Evolutionary conservation across 2,797 vertebrate genomes (phyloP), one percentile per base, ranked within the genome.

Genomic region (Tolypeutes matacus): DNA sequence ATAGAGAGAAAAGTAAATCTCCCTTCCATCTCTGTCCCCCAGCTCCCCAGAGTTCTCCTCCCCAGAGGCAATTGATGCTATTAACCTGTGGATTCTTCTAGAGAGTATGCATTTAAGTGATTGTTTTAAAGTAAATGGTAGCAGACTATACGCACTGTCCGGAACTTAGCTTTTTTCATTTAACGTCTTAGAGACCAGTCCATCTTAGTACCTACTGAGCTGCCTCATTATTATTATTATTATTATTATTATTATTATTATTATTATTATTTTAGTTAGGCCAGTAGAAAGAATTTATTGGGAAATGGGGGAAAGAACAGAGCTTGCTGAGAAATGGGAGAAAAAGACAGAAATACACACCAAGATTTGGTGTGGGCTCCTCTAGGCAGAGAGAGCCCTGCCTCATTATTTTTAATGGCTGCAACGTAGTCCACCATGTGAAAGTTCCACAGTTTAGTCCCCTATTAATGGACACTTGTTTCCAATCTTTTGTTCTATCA

Each of bases 401-500:
- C 51, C 42, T 88, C 73, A 86, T 91, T 76, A 58, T 25, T 65
- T 81, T 91, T 51, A 60, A 39, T 85, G 18, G 25, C 39, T 86
- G 49, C n/a, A 34, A 75, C n/a, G 39, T 39, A 65, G 53, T 69
- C n/a, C 69, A 77, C 34, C 86, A n/a, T 49, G 82, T 64, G 13
- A 90, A 92, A 69, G 53, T 72, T 17, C n/a, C 29, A 49, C 51
- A 58, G 86, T 90, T 86, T 75, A 90, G 49, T 96, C n/a, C 18
- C 23, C 27, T 62, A 60, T 9, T 64, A 17, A 70, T 87, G 58
- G 15, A 31, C 62, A 84, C 39, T 56, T 67, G 46, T 95, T 90
- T 95, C 64, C 58, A 87, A 10, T 84, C 69, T 86, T 95, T 62
- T 89, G 7, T 84, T 87, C 58, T 93, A 69, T 73, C 29, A 62